Evolutionary conservation across 30 jellyfish, hydroid and myxozoan genomes (phyloP).

Genomic region (Mastigias papua): DNA sequence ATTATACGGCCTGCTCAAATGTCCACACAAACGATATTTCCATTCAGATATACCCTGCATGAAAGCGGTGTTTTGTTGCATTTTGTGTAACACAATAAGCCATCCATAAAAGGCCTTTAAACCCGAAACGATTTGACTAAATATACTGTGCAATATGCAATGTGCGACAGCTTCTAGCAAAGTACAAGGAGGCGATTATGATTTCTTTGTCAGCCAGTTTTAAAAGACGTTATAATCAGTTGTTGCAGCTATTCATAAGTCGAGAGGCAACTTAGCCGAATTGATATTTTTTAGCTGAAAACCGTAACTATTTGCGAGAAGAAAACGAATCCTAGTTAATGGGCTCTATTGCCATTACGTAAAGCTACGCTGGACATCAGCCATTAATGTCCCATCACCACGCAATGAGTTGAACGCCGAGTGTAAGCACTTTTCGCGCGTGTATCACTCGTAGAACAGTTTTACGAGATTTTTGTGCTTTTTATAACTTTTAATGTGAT

Average conservation of each 20-base stretch:
- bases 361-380: neutral
- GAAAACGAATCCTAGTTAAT: neutral
- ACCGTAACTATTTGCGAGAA: neutral
- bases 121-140: constrained; percentile 15
- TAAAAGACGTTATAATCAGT: neutral
- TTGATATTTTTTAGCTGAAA: neutral
- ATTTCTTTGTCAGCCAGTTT: neutral
- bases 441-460: too few species aligned
- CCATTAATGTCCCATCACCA: neutral
- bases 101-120: neutral
- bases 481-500: too few species aligned
- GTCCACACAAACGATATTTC: too few species aligned
- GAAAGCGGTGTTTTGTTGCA: neutral
- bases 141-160: neutral
- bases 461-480: too few species aligned
- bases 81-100: neutral
- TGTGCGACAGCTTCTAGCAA: neutral
- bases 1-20: too few species aligned
- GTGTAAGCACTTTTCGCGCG: too few species aligned
- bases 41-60: neutral
- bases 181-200: neutral
- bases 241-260: neutral
- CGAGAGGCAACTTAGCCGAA: neutral
- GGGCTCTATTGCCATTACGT: neutral
- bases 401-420: too few species aligned